Evolutionary conservation across 1,140 invertebrate genomes (phyloP).

Genomic region (Formica exsecta): DNA sequence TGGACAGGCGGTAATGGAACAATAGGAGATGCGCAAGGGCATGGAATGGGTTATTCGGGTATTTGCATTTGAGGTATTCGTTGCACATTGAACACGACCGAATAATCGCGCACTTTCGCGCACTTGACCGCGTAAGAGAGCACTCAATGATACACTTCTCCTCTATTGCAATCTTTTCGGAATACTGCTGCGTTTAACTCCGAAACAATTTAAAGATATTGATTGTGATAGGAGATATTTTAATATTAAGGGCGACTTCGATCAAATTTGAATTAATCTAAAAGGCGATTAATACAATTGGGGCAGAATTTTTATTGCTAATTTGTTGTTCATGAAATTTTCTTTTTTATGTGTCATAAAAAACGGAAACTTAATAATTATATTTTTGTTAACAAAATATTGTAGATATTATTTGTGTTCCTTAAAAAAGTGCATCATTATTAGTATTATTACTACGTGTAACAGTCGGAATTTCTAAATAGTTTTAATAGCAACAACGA

Average conservation of each 20-base stretch:
- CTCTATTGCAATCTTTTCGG: neutral
- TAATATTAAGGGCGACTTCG: neutral
- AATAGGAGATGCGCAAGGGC: slow-evolving; percentile 46
- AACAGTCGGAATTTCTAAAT: neutral
- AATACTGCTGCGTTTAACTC: neutral
- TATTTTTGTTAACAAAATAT: too few species aligned
- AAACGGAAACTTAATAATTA: too few species aligned
- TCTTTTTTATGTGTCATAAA: too few species aligned
- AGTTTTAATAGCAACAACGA: neutral
- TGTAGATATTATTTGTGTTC: too few species aligned
- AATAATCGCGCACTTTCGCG: slow-evolving; percentile 55
- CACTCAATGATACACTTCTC: neutral
- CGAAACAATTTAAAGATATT: neutral
- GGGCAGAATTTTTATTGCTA: too few species aligned
- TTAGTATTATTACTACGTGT: neutral
- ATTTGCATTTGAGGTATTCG: slow-evolving; percentile 69
- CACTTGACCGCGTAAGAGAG: neutral
- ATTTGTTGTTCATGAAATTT: too few species aligned
- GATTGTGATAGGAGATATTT: neutral
- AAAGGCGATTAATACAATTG: too few species aligned
- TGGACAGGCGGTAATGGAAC: slow-evolving; percentile 62
- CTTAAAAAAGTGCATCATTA: neutral
- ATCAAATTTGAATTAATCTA: too few species aligned
- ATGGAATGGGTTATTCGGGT: slow-evolving; percentile 44
- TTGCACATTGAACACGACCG: slow-evolving; percentile 38